Evolutionary conservation across 2,113 vertebrate species (phyloP).

Genomic region (Falco punctatus): DNA sequence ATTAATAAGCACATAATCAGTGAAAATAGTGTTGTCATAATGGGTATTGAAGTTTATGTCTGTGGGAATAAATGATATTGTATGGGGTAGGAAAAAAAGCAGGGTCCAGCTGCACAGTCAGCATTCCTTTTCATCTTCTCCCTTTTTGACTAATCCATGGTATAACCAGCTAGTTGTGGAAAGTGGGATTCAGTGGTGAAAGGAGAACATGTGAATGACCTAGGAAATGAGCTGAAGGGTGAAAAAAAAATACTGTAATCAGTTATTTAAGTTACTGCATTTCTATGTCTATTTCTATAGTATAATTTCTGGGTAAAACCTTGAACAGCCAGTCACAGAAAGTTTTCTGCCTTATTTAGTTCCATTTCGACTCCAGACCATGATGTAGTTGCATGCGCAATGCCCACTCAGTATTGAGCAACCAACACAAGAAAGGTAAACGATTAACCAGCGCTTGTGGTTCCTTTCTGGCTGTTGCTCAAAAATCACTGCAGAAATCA

Average conservation of each 20-base stretch:
- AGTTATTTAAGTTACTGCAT: neutral
- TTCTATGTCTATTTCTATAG: neutral
- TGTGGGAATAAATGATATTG: neutral
- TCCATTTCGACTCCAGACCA: neutral
- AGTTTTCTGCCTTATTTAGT: neutral
- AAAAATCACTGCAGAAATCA: neutral
- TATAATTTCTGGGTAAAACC: neutral
- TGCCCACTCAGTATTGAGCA: neutral
- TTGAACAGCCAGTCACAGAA: neutral
- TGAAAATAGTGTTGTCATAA: conserved; percentile 8
- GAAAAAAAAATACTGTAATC: neutral
- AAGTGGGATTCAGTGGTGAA: neutral
- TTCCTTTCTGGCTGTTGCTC: neutral
- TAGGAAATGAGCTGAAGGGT: neutral
- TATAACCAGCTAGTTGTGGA: neutral
- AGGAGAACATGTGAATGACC: neutral
- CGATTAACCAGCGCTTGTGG: neutral
- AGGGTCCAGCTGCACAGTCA: neutral
- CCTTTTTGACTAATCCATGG: neutral
- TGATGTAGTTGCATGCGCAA: neutral
- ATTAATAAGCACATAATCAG: conserved; percentile 10
- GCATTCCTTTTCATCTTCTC: neutral
- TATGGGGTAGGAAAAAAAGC: neutral
- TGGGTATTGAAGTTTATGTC: neutral
- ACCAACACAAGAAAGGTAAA: neutral